phyloP scores from a whole-genome alignment of 2,888 invertebrate species.

The Eilema griseolum region DNA sequence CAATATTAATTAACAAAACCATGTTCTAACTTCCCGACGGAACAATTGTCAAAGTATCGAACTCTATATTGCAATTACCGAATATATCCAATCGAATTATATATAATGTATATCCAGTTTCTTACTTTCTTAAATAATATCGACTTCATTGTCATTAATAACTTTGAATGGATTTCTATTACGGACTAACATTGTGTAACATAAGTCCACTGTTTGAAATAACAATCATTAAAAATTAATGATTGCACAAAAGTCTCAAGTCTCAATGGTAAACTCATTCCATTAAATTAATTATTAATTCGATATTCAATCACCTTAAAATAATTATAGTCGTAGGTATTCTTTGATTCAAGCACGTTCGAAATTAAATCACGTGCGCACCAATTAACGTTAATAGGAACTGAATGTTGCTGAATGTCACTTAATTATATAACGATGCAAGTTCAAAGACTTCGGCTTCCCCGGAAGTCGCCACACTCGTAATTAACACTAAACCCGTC shows the following conservation, averaged over 20 bases:
- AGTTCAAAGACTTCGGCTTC: slow-evolving; percentile 41
- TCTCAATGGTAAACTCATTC: slow-evolving; percentile 13
- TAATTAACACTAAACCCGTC: slow-evolving; percentile 53
- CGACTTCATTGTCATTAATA: background rate
- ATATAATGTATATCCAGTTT: background rate
- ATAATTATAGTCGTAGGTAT: slow-evolving; percentile 8
- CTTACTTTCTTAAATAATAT: slow-evolving; percentile 8
- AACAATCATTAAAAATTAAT: slow-evolving; percentile 19
- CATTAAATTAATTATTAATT: slow-evolving; percentile 22
- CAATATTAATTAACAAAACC: background rate
- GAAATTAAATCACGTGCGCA: slow-evolving; percentile 39
- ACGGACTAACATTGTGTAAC: background rate
- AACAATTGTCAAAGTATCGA: background rate
- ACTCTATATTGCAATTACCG: background rate
- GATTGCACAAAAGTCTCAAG: slow-evolving; percentile 9
- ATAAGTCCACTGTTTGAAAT: slow-evolving; percentile 3
- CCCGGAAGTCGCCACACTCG: slow-evolving; percentile 42
- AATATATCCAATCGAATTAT: slow-evolving; percentile 3
- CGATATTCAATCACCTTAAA: slow-evolving; percentile 13
- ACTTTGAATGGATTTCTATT: slow-evolving; percentile 13
- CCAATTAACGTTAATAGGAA: slow-evolving; percentile 45
- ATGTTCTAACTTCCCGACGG: background rate
- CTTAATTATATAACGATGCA: slow-evolving; percentile 41
- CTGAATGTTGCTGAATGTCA: slow-evolving; percentile 36
- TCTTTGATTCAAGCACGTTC: slow-evolving; percentile 27